A percentile compares a stretch with the other conserved stretches of the same genome.
Conservation (phyloP, 2,113 vertebrate species). For the Mixornis gularis region DNA sequence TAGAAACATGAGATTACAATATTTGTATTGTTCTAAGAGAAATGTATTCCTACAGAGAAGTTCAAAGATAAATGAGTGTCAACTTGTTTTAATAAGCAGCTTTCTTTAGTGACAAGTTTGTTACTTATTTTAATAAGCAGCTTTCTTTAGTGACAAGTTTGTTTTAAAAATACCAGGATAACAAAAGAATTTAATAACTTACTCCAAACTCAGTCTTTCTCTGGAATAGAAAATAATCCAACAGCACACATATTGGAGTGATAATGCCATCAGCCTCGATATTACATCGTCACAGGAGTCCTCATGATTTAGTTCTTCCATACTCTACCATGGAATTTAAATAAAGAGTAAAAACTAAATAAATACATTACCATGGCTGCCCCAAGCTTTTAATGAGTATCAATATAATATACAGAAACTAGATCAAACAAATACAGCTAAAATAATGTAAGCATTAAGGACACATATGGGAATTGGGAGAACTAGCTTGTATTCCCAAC, state of each 20-base stretch:
- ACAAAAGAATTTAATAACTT: conserved; percentile 31
- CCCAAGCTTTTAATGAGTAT: not conserved
- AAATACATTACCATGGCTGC: not conserved
- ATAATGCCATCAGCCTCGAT: conserved; percentile 80
- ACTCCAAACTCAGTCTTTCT: conserved; percentile 71
- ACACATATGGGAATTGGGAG: not conserved
- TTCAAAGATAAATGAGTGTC: not conserved
- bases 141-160: not conserved
- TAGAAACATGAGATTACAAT: not conserved
- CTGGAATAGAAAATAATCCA: conserved; percentile 85
- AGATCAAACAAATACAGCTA: not conserved
- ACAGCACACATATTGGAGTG: conserved; percentile 86
- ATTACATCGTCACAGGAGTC: conserved; percentile 77
- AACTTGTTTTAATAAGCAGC: not conserved
- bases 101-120: not conserved
- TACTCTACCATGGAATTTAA: conserved; percentile 66
- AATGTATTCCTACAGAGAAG: not conserved
- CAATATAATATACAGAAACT: not conserved
- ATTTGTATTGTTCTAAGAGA: not conserved
- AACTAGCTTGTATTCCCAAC: not conserved
- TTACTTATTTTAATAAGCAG: too few relatives aligned
- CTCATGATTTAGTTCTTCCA: conserved; percentile 78
- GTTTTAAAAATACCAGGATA: not conserved
- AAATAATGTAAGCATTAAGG: not conserved
- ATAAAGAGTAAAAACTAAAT: not conserved